Conservation (phyloP, 23 tunicate genomes). For the Styela plicata region DNA sequence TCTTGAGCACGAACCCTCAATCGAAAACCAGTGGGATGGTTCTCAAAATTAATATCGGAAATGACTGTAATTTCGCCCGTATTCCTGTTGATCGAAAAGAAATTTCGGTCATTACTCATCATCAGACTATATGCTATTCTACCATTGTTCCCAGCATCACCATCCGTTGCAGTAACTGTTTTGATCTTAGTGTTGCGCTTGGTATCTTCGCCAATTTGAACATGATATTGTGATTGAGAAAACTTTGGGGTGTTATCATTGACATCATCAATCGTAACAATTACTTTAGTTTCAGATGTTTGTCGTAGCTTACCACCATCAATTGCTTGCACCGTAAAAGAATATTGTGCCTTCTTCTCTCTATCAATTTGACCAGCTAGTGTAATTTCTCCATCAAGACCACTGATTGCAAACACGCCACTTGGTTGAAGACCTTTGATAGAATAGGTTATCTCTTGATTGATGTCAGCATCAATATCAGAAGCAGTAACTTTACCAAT, state of each 20-base stretch:
- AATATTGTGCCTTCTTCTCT: constrained; percentile 31
- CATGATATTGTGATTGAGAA: constrained; percentile 42
- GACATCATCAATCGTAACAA: constrained; percentile 41
- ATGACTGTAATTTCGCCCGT: constrained; percentile 49
- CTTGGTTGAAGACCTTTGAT: constrained; percentile 32
- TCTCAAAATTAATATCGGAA: constrained; percentile 50
- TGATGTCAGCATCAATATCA: constrained; percentile 58
- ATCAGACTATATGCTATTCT: constrained; percentile 50
- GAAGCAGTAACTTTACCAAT: constrained; percentile 47
- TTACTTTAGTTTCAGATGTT: constrained; percentile 23
- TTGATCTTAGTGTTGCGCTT: constrained; percentile 41
- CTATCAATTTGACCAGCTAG: constrained; percentile 51
- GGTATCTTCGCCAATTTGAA: constrained; percentile 45
- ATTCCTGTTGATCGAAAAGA: constrained; percentile 40
- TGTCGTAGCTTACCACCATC: constrained; percentile 49
- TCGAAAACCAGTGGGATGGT: constrained; percentile 24
- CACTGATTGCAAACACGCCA: constrained; percentile 38
- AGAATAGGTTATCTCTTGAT: constrained; percentile 41
- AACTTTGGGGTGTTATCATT: constrained; percentile 85
- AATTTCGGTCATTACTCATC: constrained; percentile 30
- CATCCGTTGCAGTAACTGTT: constrained; percentile 58
- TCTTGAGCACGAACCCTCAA: constrained; percentile 66
- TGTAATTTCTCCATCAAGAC: constrained; percentile 41
- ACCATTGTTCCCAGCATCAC: constrained; percentile 68
- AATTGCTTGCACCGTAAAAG: constrained; percentile 36